Evolutionary conservation across 1,140 invertebrate genomes (phyloP).

Genomic region (Cyclina sinensis): DNA sequence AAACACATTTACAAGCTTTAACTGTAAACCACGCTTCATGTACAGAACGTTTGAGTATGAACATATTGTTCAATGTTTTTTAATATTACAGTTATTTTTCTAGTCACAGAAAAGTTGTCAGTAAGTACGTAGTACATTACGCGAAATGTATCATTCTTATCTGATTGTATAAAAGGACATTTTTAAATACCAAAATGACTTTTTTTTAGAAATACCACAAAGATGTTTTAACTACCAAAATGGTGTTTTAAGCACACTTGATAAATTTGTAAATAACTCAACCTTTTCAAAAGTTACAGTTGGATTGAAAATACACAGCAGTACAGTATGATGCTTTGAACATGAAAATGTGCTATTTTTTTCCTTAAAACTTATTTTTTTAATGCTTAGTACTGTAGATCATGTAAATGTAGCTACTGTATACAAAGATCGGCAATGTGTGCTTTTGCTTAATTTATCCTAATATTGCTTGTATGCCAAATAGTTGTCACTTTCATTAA

Average conservation of each 20-base stretch:
- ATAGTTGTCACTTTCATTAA: neutral
- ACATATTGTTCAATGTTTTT: slow-evolving; percentile 22
- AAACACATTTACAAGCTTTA: neutral
- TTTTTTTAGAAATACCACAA: no score
- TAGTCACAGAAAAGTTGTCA: slow-evolving; percentile 12
- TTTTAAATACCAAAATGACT: no score
- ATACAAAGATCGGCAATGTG: slow-evolving; percentile 50
- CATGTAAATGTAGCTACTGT: slow-evolving; percentile 20
- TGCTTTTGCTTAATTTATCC: slow-evolving; percentile 42
- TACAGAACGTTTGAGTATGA: neutral
- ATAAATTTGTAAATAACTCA: no score
- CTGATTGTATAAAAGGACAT: no score
- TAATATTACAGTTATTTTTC: neutral
- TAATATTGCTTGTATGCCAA: slow-evolving; percentile 12
- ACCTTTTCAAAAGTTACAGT: no score
- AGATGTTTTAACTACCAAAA: no score
- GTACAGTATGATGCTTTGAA: neutral
- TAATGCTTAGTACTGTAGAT: neutral
- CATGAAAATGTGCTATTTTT: slow-evolving; percentile 2
- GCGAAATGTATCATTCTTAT: no score
- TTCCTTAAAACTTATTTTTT: neutral
- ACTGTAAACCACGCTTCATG: neutral
- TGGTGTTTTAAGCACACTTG: no score
- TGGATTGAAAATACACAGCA: no score
- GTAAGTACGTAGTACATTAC: neutral